Conservation (phyloP, 2,888 invertebrate genomes). For the Trichopria drosophilae region DNA sequence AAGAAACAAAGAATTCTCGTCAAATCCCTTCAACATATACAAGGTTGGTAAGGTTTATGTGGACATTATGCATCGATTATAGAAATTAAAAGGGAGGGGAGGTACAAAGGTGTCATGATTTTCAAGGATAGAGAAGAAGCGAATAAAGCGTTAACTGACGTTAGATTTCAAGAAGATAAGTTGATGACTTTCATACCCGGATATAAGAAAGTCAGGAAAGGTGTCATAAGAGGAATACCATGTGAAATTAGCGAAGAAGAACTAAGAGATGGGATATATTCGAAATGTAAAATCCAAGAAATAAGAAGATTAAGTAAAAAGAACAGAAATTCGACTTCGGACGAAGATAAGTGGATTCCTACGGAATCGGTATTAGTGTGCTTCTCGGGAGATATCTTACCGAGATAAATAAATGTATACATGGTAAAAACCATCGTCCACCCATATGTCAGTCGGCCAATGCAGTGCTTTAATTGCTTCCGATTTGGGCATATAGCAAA, state of each 20-base stretch:
- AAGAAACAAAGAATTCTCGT: neutral
- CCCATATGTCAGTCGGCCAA: too few relatives aligned
- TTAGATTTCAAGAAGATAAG: neutral
- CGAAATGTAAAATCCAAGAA: neutral
- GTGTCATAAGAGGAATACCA: conserved; percentile 8
- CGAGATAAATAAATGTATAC: neutral
- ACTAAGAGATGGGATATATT: neutral
- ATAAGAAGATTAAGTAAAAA: conserved; percentile 2
- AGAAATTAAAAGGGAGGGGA: conserved; percentile 15
- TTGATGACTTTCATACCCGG: conserved; percentile 5
- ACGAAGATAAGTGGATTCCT: conserved; percentile 1
- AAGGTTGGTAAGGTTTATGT: conserved; percentile 2
- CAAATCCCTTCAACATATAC: conserved; percentile 6
- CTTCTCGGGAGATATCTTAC: neutral
- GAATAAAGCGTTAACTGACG: conserved; percentile 1
- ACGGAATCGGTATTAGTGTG: neutral
- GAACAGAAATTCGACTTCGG: neutral
- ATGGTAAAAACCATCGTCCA: too few relatives aligned
- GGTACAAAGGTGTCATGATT: conserved; percentile 12
- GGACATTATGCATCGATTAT: conserved; percentile 5
- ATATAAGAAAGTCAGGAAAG: conserved; percentile 8
- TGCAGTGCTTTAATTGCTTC: conserved; percentile 16
- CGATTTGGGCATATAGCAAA: conserved; percentile 15
- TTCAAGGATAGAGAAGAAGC: conserved; percentile 9
- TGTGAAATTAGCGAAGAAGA: neutral